Percentiles rank a stretch among this genome's conserved stretches.
Evolutionary conservation across 1,140 invertebrate species (phyloP).

Genomic region (Neotoxoptera formosana): DNA sequence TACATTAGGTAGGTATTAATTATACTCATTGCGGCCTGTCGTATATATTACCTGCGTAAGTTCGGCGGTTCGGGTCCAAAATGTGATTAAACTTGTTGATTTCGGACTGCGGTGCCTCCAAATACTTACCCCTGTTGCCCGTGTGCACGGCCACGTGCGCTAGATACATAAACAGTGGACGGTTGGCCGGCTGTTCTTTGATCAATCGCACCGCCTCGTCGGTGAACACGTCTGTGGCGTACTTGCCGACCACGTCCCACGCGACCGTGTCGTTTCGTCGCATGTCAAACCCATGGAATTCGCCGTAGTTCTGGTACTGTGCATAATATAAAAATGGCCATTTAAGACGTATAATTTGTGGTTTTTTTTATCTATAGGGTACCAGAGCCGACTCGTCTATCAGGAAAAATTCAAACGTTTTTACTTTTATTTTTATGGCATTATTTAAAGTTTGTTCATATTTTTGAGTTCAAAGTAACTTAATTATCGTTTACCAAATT

Average conservation of each 20-base stretch:
- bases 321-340: neutral
- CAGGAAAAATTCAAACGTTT: neutral
- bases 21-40: neutral
- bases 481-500: neutral
- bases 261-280: conserved; percentile 68
- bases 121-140: conserved; percentile 68
- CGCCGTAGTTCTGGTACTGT: conserved; percentile 62
- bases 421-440: neutral
- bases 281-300: conserved; percentile 68
- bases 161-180: conserved; percentile 75
- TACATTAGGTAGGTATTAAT: neutral
- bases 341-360: neutral
- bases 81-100: conserved; percentile 73
- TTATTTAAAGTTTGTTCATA: too few species aligned
- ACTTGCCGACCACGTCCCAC: conserved; percentile 70
- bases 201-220: conserved; percentile 71
- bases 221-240: conserved; percentile 76
- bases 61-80: conserved; percentile 70
- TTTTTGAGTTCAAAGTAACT: too few species aligned
- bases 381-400: neutral
- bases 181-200: conserved; percentile 65
- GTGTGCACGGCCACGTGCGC: conserved; percentile 74
- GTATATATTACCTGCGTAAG: conserved; percentile 72
- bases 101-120: conserved; percentile 71
- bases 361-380: neutral